These are phyloP conservation scores for Rhodinocichla rosea DNA, from an alignment of 2,113 vertebrate species.

Conservation along the genomic window DNA sequence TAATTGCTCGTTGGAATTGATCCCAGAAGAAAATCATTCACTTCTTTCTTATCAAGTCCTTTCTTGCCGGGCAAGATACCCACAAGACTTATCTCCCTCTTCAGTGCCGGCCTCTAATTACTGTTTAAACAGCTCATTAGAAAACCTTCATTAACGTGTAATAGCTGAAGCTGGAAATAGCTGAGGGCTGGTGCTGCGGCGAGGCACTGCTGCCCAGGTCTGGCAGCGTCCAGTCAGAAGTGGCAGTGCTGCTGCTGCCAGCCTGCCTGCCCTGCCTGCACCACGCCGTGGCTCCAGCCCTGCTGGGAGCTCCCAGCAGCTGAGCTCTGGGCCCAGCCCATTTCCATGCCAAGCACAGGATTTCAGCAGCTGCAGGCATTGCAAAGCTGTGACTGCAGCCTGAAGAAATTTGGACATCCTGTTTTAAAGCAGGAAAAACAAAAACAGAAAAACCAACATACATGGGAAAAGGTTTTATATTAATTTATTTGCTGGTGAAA, in stretches of 20 bases:
- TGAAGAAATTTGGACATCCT: background rate
- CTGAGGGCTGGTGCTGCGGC: background rate
- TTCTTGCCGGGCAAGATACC: constrained; percentile 2
- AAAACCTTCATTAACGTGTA: constrained; percentile 24
- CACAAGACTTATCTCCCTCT: constrained; percentile 47
- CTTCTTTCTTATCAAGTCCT: constrained; percentile 60
- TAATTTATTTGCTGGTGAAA: background rate
- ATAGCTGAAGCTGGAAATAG: background rate
- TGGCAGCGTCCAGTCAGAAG: rapidly evolving
- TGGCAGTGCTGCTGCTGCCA: background rate
- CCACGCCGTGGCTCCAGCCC: rapidly evolving
- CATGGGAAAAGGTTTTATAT: background rate
- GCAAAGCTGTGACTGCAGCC: background rate
- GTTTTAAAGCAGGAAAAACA: background rate
- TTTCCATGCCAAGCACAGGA: background rate
- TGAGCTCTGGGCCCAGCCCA: background rate
- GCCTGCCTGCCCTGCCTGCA: background rate
- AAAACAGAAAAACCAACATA: background rate
- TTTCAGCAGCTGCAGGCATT: constrained; percentile 15
- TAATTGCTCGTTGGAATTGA: constrained; percentile 51
- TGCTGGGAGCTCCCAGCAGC: background rate
- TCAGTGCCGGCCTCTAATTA: constrained; percentile 20
- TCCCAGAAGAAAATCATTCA: constrained; percentile 64
- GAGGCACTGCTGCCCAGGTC: background rate
- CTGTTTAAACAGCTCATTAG: constrained; percentile 62